Evolutionary conservation across 1,140 invertebrate genomes (phyloP).

Genomic region (Neuroterus valhalla): DNA sequence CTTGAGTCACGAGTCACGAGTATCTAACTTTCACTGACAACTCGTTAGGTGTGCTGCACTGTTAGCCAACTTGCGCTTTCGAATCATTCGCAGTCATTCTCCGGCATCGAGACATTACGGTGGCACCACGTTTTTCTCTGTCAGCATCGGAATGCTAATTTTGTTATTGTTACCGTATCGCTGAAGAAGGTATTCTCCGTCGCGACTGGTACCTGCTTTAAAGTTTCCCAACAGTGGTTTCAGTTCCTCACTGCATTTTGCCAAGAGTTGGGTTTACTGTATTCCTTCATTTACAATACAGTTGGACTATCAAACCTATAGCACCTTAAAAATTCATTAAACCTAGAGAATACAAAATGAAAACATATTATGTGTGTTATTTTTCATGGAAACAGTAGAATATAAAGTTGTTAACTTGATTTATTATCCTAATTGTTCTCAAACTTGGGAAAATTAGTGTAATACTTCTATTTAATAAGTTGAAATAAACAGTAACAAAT

Average conservation of each 20-base stretch:
- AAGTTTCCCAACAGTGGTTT: neutral
- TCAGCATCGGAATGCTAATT: conserved; percentile 7
- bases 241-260: neutral
- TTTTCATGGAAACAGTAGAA: no score
- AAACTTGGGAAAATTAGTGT: no score
- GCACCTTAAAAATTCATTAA: no score
- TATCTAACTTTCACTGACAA: conserved; percentile 70
- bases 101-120: conserved; percentile 58
- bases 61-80: conserved; percentile 59
- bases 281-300: no score
- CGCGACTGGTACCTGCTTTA: neutral
- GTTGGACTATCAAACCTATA: no score
- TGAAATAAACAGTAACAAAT: no score
- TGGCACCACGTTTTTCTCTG: conserved; percentile 33
- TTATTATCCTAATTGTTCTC: no score
- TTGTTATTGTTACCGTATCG: neutral
- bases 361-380: no score
- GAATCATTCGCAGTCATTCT: conserved; percentile 71
- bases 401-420: no score
- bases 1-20: conserved; percentile 50
- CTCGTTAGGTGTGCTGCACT: conserved; percentile 58
- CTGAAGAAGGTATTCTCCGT: neutral
- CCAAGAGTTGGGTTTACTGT: neutral
- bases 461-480: no score
- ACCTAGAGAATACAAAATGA: no score